Evolutionary conservation across 2,797 vertebrate genomes (phyloP).

Genomic region (Lophotriccus pileatus): DNA sequence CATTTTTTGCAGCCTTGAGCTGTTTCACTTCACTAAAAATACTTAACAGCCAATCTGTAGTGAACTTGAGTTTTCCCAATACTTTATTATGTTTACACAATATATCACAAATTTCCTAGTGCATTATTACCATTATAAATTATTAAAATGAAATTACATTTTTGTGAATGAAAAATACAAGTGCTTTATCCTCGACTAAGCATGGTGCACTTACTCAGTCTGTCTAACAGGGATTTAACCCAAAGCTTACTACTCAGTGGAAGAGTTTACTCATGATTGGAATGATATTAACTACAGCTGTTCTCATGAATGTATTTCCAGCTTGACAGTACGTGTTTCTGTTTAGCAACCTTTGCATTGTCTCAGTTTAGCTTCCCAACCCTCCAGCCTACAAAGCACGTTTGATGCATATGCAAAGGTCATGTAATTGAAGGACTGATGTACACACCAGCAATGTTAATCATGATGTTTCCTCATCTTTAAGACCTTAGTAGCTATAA

Average conservation of each 20-base stretch:
- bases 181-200: background rate
- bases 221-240: background rate
- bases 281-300: background rate
- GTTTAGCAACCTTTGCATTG: background rate
- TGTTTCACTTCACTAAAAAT: constrained; percentile 13
- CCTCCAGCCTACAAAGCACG: background rate
- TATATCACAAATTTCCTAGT: background rate
- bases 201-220: background rate
- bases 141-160: background rate
- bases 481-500: background rate
- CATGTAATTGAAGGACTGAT: background rate
- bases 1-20: constrained; percentile 8
- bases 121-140: background rate
- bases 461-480: background rate
- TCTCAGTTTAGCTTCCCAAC: background rate
- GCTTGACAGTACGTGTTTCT: background rate
- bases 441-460: background rate
- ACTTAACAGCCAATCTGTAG: background rate
- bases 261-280: background rate
- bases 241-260: background rate
- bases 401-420: background rate
- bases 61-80: background rate
- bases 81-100: background rate
- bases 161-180: background rate
- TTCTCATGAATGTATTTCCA: background rate